phyloP scores from a whole-genome alignment of 30 jellyfish, hydroid and myxozoan genomes.

The Nemopilema nomurai region DNA sequence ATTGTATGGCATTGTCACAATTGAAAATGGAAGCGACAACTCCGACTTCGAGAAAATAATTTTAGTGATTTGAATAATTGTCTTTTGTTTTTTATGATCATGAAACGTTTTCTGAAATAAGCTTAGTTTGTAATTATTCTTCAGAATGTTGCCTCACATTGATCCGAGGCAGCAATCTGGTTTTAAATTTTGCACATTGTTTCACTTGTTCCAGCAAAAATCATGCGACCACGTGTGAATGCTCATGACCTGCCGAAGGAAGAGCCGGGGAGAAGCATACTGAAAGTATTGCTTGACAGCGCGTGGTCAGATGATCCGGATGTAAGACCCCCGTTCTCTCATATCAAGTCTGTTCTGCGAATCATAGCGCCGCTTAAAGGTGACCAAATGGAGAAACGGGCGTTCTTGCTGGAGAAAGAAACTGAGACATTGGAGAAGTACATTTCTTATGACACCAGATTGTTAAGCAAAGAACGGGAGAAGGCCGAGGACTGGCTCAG shows the following conservation, averaged over 20 bases:
- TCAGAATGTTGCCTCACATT: too few relatives aligned
- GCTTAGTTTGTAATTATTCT: too few relatives aligned
- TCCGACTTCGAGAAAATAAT: too few relatives aligned
- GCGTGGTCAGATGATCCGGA: conserved; percentile 89
- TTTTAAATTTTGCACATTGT: not conserved
- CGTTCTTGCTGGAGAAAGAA: conserved; percentile 81
- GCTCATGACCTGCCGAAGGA: conserved; percentile 66
- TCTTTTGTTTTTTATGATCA: too few relatives aligned
- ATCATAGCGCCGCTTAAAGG: conserved; percentile 84
- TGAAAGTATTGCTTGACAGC: conserved; percentile 79
- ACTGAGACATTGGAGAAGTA: conserved; percentile 79
- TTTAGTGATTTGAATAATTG: too few relatives aligned
- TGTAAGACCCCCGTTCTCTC: conserved; percentile 84
- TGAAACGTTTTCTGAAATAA: too few relatives aligned
- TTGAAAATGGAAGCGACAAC: too few relatives aligned
- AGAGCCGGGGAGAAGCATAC: conserved; percentile 73
- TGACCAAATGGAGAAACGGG: conserved; percentile 71
- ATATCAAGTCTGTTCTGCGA: conserved; percentile 51
- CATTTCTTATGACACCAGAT: conserved; percentile 78
- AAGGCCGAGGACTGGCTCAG: conserved; percentile 63
- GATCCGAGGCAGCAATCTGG: too few relatives aligned
- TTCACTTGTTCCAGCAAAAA: conserved; percentile 36
- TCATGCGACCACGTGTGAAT: conserved; percentile 75
- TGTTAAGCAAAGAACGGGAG: conserved; percentile 71
- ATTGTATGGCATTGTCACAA: too few relatives aligned